phyloP scores from a whole-genome alignment of 2,113 vertebrate species.

The Eublepharis macularius region DNA sequence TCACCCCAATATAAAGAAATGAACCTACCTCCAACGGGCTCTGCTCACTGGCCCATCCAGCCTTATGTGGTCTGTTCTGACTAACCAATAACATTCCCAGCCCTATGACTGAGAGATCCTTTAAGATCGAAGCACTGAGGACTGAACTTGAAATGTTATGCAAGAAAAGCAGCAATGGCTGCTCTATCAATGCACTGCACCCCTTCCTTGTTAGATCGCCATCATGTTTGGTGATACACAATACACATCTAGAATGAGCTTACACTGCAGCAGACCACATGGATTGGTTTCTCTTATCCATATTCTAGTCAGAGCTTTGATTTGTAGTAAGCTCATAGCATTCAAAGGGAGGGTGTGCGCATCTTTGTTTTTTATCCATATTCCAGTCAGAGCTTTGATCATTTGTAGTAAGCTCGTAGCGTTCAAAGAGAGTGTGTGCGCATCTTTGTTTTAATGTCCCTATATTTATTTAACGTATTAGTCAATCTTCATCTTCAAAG shows the following conservation, averaged over 20 bases:
- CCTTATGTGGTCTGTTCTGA: neutral
- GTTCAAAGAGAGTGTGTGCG: too few relatives aligned
- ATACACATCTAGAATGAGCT: neutral
- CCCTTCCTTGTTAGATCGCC: neutral
- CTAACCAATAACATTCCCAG: neutral
- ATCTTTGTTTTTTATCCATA: neutral
- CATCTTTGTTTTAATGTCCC: too few relatives aligned
- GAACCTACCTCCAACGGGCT: neutral
- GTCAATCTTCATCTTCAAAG: too few relatives aligned
- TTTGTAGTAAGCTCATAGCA: neutral
- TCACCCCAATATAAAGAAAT: neutral
- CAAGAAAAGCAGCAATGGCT: neutral
- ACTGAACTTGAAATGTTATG: neutral
- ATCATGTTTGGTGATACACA: neutral
- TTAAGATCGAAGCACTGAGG: neutral
- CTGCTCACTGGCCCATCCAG: neutral
- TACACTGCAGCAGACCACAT: neutral
- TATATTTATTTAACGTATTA: too few relatives aligned
- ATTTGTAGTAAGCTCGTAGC: neutral
- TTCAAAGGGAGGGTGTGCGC: too few relatives aligned
- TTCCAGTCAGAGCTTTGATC: neutral
- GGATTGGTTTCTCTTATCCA: neutral
- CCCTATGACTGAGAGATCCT: neutral
- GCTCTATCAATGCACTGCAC: neutral
- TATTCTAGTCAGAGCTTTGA: neutral